phyloP scores from a whole-genome alignment of 2,888 invertebrate species.

The Melolontha melolontha region DNA sequence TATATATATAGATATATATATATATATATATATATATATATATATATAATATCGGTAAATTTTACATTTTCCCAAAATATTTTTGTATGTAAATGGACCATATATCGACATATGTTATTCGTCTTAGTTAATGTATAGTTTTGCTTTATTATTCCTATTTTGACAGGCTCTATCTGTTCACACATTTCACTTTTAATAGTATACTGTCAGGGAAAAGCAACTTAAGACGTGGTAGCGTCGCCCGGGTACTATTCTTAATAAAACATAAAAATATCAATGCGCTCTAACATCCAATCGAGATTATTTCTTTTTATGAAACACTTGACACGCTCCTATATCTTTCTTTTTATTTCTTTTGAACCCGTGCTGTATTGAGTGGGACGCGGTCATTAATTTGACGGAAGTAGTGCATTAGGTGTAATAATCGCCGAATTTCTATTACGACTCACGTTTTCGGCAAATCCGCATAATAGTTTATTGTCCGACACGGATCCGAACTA shows the following conservation, averaged over 20 bases:
- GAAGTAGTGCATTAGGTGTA: constrained; percentile 36
- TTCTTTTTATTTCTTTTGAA: neutral
- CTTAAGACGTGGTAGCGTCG: too few relatives aligned
- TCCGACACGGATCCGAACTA: constrained; percentile 54
- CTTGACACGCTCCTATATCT: too few relatives aligned
- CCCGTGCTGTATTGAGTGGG: neutral
- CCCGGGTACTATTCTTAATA: too few relatives aligned
- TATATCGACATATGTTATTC: neutral
- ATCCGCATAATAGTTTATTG: constrained; percentile 54
- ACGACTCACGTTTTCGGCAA: constrained; percentile 48
- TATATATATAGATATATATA: too few relatives aligned
- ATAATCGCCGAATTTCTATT: constrained; percentile 48
- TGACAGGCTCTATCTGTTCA: constrained; percentile 21
- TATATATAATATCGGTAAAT: too few relatives aligned
- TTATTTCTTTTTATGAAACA: too few relatives aligned
- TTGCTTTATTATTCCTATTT: constrained; percentile 14
- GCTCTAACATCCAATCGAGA: too few relatives aligned
- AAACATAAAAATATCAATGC: too few relatives aligned
- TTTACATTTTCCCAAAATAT: too few relatives aligned
- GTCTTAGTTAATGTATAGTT: constrained; percentile 18
- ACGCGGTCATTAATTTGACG: constrained; percentile 25
- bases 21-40: too few relatives aligned
- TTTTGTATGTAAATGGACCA: too few relatives aligned
- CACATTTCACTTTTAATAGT: constrained; percentile 26
- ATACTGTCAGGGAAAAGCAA: constrained; percentile 9